These are phyloP conservation scores for Dendrolimus houi DNA, from an alignment of 2,888 invertebrate genomes.

Conservation along the genomic window DNA sequence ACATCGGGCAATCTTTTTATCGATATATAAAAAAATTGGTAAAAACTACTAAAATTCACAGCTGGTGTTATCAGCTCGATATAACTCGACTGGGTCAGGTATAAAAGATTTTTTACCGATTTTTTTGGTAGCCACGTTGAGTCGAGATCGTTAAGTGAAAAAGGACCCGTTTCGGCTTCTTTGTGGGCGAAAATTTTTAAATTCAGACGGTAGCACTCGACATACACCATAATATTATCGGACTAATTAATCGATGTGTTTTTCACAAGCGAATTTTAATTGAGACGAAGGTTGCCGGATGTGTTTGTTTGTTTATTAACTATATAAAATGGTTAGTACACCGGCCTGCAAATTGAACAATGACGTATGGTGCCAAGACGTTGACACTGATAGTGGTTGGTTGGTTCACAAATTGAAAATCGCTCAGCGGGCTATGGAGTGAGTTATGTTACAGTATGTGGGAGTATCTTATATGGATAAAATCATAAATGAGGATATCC, in stretches of 20 bases:
- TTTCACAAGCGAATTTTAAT: constrained; percentile 19
- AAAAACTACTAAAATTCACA: neutral
- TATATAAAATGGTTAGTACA: neutral
- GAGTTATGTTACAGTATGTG: too few species aligned
- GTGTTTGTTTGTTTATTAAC: constrained; percentile 1
- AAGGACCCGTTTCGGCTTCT: constrained; percentile 64
- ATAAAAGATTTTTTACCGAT: constrained; percentile 49
- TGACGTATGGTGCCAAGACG: too few species aligned
- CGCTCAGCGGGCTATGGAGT: too few species aligned
- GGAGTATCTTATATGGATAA: too few species aligned
- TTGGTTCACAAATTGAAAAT: too few species aligned
- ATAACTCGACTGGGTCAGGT: constrained; percentile 43
- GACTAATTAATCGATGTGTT: constrained; percentile 57
- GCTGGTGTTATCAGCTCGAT: constrained; percentile 32
- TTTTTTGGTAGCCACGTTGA: constrained; percentile 54
- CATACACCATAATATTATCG: constrained; percentile 47
- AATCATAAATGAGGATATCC: too few species aligned
- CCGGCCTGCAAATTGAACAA: too few species aligned
- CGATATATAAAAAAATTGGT: too few species aligned
- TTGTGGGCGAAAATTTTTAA: constrained; percentile 41
- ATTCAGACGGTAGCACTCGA: constrained; percentile 49
- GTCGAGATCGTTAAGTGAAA: constrained; percentile 61
- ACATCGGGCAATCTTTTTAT: too few species aligned
- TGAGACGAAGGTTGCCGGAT: neutral
- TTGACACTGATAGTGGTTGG: too few species aligned